Percentiles rank a stretch among this genome's conserved stretches.
These are phyloP conservation scores for Sphaeridia pumilis DNA, from an alignment of 2,888 invertebrate species.

Conservation along the genomic window DNA sequence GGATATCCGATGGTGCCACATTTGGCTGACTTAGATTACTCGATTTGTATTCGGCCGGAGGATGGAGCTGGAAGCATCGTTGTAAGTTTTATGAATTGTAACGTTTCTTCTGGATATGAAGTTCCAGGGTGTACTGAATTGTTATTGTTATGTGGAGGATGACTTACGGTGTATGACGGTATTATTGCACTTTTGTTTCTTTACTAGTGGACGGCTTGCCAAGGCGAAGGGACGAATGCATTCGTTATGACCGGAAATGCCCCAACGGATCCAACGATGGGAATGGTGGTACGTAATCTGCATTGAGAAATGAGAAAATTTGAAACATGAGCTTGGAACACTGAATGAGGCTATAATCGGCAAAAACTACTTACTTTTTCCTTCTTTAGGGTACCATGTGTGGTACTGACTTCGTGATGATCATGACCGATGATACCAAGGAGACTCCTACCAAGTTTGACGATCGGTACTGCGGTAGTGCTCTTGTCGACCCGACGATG, in stretches of 20 bases:
- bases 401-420: slow-evolving; percentile 23
- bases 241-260: slow-evolving; percentile 12
- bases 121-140: no score
- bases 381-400: slow-evolving; percentile 4
- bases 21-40: slow-evolving; percentile 33
- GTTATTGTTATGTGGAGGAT: no score
- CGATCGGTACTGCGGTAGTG: slow-evolving; percentile 29
- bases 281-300: slow-evolving; percentile 14
- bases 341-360: not conserved
- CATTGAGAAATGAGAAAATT: not conserved
- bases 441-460: slow-evolving; percentile 9
- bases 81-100: slow-evolving; percentile 19
- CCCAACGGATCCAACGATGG: slow-evolving; percentile 1
- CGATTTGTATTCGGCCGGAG: slow-evolving; percentile 30
- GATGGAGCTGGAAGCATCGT: slow-evolving; percentile 31
- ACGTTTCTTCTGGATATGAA: no score
- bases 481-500: slow-evolving; percentile 11
- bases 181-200: slow-evolving; percentile 2
- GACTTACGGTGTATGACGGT: no score
- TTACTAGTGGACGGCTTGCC: slow-evolving; percentile 27
- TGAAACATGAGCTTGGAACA: not conserved
- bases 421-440: slow-evolving; percentile 26
- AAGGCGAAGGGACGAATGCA: slow-evolving; percentile 17
- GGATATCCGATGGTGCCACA: slow-evolving; percentile 28
- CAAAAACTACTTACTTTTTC: not conserved